Evolutionary conservation across 1,140 invertebrate species (phyloP).

Genomic region (Drosophila serrata): DNA sequence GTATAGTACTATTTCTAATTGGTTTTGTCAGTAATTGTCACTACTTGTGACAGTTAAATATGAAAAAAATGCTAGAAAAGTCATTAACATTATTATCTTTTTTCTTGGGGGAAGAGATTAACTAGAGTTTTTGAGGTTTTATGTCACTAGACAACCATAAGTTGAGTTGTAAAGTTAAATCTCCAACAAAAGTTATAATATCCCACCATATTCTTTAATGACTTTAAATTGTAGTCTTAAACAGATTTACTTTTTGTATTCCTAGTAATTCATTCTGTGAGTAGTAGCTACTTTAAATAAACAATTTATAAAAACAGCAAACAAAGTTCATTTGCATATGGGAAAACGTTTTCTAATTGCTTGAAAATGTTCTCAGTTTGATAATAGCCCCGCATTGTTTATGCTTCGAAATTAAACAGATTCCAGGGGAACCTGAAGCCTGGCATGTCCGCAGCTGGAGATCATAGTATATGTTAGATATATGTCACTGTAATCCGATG

Average conservation of each 20-base stretch:
- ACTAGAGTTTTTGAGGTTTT: background rate
- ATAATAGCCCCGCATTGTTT: constrained; percentile 17
- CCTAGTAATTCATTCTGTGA: background rate
- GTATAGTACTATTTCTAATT: background rate
- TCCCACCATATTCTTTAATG: background rate
- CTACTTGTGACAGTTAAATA: background rate
- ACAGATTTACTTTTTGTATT: background rate
- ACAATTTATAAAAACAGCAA: background rate
- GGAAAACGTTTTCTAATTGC: constrained; percentile 14
- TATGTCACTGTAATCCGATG: constrained; percentile 30
- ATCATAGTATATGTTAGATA: constrained; percentile 1
- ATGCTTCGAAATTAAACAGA: background rate
- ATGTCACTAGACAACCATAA: background rate
- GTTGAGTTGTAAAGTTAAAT: constrained; percentile 1
- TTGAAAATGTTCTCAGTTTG: constrained; percentile 1
- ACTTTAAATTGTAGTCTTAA: background rate
- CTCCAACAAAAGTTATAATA: background rate
- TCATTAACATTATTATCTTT: background rate
- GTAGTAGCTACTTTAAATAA: background rate
- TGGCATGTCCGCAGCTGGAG: constrained; percentile 23
- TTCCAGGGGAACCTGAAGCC: constrained; percentile 2
- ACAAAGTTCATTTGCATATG: background rate
- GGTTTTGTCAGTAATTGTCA: background rate
- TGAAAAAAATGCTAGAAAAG: background rate
- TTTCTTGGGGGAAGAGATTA: background rate